A percentile compares a stretch with the other conserved stretches of the same genome.
Conservation (phyloP, 2,113 vertebrate genomes). For the Xiphophorus hellerii region DNA sequence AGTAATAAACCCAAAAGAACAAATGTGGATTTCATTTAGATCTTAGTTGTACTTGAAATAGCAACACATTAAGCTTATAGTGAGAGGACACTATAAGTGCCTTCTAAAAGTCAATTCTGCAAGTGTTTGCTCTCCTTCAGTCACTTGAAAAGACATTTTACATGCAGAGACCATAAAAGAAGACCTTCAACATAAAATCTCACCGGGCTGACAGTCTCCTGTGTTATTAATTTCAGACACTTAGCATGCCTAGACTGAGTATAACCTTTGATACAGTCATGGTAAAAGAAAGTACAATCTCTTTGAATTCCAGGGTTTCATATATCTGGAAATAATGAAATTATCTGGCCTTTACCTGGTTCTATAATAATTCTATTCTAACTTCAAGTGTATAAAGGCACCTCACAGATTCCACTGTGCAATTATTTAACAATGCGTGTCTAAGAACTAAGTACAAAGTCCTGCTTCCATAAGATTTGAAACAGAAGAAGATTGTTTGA, state of each 20-base stretch:
- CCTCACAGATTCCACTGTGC: no score
- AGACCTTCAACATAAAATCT: slow-evolving; percentile 49
- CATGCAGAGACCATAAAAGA: slow-evolving; percentile 36
- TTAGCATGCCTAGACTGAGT: slow-evolving; percentile 36
- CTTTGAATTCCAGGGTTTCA: background rate
- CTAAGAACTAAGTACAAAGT: no score
- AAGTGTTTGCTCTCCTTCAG: slow-evolving; percentile 49
- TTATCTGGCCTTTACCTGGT: background rate
- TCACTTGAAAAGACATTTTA: slow-evolving; percentile 58
- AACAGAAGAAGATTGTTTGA: no score
- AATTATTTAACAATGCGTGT: no score
- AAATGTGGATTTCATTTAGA: slow-evolving; percentile 62
- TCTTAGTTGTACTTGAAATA: slow-evolving; percentile 56
- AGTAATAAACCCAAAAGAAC: slow-evolving; percentile 60
- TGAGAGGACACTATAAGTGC: slow-evolving; percentile 42
- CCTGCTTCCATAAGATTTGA: no score
- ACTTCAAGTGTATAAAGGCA: no score
- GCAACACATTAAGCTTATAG: slow-evolving; percentile 56
- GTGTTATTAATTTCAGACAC: slow-evolving; percentile 35
- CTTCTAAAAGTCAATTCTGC: slow-evolving; percentile 43
- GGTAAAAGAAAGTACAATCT: background rate
- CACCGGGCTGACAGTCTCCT: slow-evolving; percentile 29
- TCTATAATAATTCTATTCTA: background rate
- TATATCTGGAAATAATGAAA: background rate
- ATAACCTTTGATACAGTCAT: slow-evolving; percentile 37